Evolutionary conservation across 2,888 invertebrate species (phyloP).

Genomic region (Hyppa rectilinea): DNA sequence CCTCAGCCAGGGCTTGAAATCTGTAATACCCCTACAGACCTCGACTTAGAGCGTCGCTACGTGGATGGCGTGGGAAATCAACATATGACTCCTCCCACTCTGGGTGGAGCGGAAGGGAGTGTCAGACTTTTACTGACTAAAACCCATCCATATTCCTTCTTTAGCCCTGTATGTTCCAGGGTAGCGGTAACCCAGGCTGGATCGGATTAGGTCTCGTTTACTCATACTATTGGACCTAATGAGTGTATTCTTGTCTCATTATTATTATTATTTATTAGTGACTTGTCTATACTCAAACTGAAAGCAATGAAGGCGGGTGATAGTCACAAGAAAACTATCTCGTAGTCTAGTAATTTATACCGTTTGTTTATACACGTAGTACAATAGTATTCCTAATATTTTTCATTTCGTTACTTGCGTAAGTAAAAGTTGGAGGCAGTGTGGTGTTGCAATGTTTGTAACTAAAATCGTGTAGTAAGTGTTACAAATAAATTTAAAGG

Average conservation of each 20-base stretch:
- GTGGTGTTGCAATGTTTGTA: not conserved
- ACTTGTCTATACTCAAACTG: not conserved
- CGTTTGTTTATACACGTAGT: conserved; percentile 2
- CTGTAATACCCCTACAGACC: too few relatives aligned
- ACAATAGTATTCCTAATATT: conserved; percentile 1
- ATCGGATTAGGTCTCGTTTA: too few relatives aligned
- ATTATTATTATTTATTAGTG: not conserved
- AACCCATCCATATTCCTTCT: too few relatives aligned
- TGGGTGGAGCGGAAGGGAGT: too few relatives aligned
- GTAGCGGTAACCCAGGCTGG: too few relatives aligned
- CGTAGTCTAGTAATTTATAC: conserved; percentile 4
- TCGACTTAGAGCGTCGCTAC: too few relatives aligned
- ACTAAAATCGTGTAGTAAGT: not conserved
- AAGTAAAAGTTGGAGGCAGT: not conserved
- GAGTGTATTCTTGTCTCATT: not conserved
- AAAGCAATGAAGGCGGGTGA: not conserved
- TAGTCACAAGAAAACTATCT: not conserved
- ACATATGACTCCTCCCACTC: too few relatives aligned
- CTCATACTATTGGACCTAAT: not conserved
- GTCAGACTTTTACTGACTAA: too few relatives aligned
- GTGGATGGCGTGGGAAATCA: too few relatives aligned
- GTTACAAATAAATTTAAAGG: not conserved
- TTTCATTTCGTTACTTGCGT: not conserved
- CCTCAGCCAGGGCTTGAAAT: too few relatives aligned
- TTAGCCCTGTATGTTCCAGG: too few relatives aligned